Percentiles rank a stretch among this genome's conserved stretches.
Conservation (phyloP, 2,888 invertebrate species). For the Aphidius colemani region DNA sequence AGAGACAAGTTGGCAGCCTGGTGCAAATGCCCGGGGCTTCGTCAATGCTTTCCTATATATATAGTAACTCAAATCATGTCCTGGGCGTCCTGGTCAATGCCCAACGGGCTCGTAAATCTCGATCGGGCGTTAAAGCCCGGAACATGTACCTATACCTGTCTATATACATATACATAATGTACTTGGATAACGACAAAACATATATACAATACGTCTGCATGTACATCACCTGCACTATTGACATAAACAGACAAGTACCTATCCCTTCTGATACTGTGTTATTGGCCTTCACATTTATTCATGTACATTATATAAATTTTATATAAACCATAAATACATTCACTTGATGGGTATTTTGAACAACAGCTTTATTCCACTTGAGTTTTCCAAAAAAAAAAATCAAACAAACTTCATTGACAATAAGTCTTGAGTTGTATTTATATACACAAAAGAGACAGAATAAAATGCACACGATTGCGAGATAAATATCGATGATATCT, state of each 20-base stretch:
- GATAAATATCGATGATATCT: too few relatives aligned
- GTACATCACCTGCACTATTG: conserved; percentile 31
- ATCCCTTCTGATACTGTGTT: conserved; percentile 11
- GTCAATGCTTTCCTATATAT: background rate
- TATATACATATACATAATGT: background rate
- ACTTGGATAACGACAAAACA: background rate
- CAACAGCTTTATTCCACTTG: conserved; percentile 12
- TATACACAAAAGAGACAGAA: too few relatives aligned
- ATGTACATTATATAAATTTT: background rate
- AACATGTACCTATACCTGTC: conserved; percentile 19
- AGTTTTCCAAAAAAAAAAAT: background rate
- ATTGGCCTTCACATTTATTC: background rate
- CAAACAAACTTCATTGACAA: too few relatives aligned
- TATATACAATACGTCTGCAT: background rate
- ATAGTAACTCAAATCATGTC: background rate
- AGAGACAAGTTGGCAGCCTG: too few relatives aligned
- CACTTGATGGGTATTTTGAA: background rate
- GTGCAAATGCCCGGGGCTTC: background rate
- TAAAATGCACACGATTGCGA: too few relatives aligned
- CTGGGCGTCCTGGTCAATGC: background rate
- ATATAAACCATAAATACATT: background rate
- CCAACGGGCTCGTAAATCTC: conserved; percentile 27
- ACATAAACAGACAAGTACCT: conserved; percentile 18
- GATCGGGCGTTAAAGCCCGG: conserved; percentile 27
- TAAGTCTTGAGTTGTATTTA: too few relatives aligned